Conservation (phyloP, 2,113 vertebrate genomes). For the Lipotes vexillifer region DNA sequence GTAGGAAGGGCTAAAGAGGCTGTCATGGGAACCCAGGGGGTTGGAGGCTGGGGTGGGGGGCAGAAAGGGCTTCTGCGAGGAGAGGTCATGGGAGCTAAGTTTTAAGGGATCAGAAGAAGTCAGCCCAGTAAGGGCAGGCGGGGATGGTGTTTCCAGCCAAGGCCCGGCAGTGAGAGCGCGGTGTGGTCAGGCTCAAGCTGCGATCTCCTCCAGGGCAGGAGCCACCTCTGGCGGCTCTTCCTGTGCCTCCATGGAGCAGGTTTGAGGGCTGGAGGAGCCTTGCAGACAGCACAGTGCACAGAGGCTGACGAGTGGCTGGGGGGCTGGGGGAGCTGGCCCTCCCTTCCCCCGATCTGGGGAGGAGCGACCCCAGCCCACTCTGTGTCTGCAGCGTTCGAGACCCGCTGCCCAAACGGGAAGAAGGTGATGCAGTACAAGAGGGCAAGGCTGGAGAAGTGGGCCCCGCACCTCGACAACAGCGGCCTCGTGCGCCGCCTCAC, state of each 20-base stretch:
- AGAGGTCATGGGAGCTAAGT: neutral
- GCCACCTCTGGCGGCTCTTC: neutral
- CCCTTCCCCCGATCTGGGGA: neutral
- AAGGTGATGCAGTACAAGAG: slow-evolving; percentile 85
- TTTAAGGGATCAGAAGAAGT: neutral
- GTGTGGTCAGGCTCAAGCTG: neutral
- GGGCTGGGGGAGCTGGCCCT: neutral
- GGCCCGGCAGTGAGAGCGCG: neutral
- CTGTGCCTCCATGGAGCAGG: neutral
- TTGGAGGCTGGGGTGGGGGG: neutral
- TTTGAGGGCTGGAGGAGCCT: neutral
- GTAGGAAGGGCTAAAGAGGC: neutral
- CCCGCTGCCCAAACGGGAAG: slow-evolving; percentile 79
- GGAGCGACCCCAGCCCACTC: neutral
- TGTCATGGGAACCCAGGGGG: neutral
- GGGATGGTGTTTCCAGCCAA: neutral
- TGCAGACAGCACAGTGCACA: neutral
- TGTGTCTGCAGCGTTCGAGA: slow-evolving; percentile 85
- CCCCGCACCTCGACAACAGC: slow-evolving; percentile 76
- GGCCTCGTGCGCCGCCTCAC: slow-evolving; percentile 86
- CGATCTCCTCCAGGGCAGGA: neutral
- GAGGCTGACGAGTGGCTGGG: neutral
- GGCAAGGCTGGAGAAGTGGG: slow-evolving; percentile 87
- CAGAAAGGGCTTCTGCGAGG: neutral
- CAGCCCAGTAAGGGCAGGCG: neutral